Percentiles rank a stretch among this genome's conserved stretches.
These are phyloP conservation scores for Drosophila sp. DNA, from an alignment of 1,140 invertebrate genomes.

Conservation along the genomic window DNA sequence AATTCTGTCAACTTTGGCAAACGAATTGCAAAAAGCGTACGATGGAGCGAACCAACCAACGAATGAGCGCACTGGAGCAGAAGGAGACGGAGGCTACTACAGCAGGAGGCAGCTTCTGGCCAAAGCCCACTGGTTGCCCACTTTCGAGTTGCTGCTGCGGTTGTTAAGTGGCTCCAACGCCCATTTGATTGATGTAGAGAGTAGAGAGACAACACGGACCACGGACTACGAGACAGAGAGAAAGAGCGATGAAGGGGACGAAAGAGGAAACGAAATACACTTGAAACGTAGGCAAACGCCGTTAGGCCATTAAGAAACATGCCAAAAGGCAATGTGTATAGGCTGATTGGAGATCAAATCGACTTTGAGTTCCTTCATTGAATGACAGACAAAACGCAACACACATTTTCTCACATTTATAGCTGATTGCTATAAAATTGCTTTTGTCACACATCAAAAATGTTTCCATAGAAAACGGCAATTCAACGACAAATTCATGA, in stretches of 20 bases:
- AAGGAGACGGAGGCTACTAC: conserved; percentile 18
- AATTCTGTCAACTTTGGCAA: conserved; percentile 63
- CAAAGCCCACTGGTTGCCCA: conserved; percentile 7
- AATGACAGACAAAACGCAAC: conserved; percentile 6
- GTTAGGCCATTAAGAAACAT: conserved; percentile 9
- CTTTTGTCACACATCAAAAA: neutral
- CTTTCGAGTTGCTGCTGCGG: neutral
- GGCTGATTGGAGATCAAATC: conserved; percentile 10
- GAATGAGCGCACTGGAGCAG: conserved; percentile 53
- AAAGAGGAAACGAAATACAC: neutral
- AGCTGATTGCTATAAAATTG: neutral
- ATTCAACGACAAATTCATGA: too few relatives aligned
- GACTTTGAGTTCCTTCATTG: neutral
- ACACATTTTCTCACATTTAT: neutral
- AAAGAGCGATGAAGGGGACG: neutral
- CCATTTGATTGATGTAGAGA: conserved; percentile 25
- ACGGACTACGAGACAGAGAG: conserved; percentile 1
- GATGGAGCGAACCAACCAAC: neutral
- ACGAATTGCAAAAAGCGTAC: conserved; percentile 20
- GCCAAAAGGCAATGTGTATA: conserved; percentile 2
- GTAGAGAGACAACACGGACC: neutral
- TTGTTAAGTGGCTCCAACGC: conserved; percentile 20
- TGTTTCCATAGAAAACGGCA: too few relatives aligned
- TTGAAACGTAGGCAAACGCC: conserved; percentile 4
- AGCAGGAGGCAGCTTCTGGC: neutral